Evolutionary conservation across 1,140 invertebrate species (phyloP), one percentile per base, ranked within the genome.

Genomic region (Orchesella cincta): DNA sequence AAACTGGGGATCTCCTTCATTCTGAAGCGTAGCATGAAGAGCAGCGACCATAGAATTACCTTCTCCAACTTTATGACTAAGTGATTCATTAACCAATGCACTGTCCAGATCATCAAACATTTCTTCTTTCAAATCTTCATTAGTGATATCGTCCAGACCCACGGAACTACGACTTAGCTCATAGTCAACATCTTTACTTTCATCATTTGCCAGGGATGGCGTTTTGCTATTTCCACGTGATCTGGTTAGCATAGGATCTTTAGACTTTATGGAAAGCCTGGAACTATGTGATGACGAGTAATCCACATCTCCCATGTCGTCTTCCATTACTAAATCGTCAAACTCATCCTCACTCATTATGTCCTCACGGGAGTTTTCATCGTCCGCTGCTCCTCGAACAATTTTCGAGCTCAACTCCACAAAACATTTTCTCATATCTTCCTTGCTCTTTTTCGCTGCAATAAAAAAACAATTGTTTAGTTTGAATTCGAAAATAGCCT

Each of bases 401-500:
- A n/a, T n/a, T n/a, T n/a, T n/a, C n/a, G n/a, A n/a, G n/a, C n/a
- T n/a, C n/a, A n/a, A n/a, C n/a, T n/a, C n/a, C n/a, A n/a, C n/a
- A n/a, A n/a, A n/a, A n/a, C n/a, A n/a, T n/a, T n/a, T n/a, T n/a
- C n/a, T n/a, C n/a, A n/a, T n/a, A n/a, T n/a, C n/a, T n/a, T n/a
- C n/a, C n/a, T n/a, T n/a, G n/a, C n/a, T 46, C 62, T 67, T 67
- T 67, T 67, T 67, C 23, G 62, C 31, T 31, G 5, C 62, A 31
- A 18, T 29, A 46, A 20, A 46, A 20, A 20, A 46, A 20, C 20
- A n/a, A n/a, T n/a, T n/a, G n/a, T n/a, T n/a, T n/a, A n/a, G n/a
- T n/a, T n/a, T n/a, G n/a, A n/a, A n/a, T n/a, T n/a, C n/a, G n/a
- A n/a, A n/a, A n/a, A n/a, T n/a, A n/a, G n/a, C n/a, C n/a, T n/a